Conservation (phyloP, 1,140 invertebrate species). For the Atta cephalotes region DNA sequence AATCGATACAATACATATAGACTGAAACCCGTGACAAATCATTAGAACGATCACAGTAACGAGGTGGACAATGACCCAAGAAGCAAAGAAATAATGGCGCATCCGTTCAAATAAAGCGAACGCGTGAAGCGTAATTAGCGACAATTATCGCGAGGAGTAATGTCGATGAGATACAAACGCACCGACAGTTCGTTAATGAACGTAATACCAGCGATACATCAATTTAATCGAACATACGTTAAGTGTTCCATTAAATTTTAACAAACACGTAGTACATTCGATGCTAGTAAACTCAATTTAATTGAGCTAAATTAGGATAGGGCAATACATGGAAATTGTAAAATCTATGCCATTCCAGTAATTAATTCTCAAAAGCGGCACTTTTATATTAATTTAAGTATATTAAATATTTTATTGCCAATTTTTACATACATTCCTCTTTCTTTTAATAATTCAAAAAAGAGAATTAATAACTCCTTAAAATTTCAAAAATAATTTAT, state of each 20-base stretch:
- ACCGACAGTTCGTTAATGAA: conserved; percentile 55
- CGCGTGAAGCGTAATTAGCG: conserved; percentile 68
- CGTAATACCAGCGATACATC: conserved; percentile 40
- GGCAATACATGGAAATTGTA: neutral
- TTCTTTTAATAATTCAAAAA: neutral
- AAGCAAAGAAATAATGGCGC: conserved; percentile 40
- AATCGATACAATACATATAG: conserved; percentile 31
- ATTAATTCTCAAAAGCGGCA: neutral
- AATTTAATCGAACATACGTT: conserved; percentile 60
- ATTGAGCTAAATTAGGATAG: conserved; percentile 45
- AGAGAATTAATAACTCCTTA: neutral
- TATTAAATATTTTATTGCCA: neutral
- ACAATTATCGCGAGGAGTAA: conserved; percentile 65
- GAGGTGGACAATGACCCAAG: conserved; percentile 23
- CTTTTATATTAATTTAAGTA: neutral
- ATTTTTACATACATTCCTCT: neutral
- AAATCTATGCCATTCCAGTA: conserved; percentile 21
- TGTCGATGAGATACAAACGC: conserved; percentile 48
- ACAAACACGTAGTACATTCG: conserved; percentile 28
- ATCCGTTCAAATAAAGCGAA: conserved; percentile 55
- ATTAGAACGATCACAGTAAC: conserved; percentile 50
- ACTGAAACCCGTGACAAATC: conserved; percentile 19
- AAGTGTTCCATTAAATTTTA: conserved; percentile 58
- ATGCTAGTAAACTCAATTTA: conserved; percentile 20
- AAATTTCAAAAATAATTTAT: neutral